Base-by-base conservation (phyloP, 2,113 vertebrate genomes). In the Aphyosemion australe region DNA sequence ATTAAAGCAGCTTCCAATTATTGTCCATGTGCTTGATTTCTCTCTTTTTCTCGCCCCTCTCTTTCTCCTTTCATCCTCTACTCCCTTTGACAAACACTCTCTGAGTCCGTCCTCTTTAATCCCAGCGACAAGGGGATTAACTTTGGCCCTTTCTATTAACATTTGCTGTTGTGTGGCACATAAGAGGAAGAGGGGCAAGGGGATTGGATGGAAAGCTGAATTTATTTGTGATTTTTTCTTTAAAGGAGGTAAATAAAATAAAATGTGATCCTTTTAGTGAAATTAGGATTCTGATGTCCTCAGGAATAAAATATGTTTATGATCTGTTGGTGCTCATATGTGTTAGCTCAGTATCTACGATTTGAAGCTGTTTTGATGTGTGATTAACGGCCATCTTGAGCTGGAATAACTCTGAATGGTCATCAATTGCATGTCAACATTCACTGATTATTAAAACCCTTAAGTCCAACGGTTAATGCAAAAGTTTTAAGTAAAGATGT, bases 51-150 rank as follows among this genome's bases (percentile, higher is more conserved):
- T 47, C n/a, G 5, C 11, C 31, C 26, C 21, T 34, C 58, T 34
- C 12, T 37, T 18, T 71, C 37, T 18, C 39, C 26, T 15, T 70
- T 54, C 50, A 49, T 48, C 37, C 46, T 56, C 14, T 34, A 39
- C 52, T 65, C 39, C 39, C 13, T 37, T 5, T 20, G 21, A 60
- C 58, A 67, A 50, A 61, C 31, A 49, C 4, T 63, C 59, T 39
- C 42, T 48, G 32, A 58, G 26, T 60, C 46, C 57, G 62, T 59
- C 42, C 65, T 68, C 41, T 48, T 48, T 82, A 75, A 86, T 65
- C 82, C 83, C 59, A 19, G 60, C 54, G 65, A 67, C 62, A 65
- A 63, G 75, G 68, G 77, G 76, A 72, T 83, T 83, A 78, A 73
- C 79, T 72, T 74, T 20, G 26, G 65, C 56, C 65, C 79, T 74